Evolutionary conservation across 1,140 invertebrate species (phyloP), one percentile per base, ranked within the genome.

Genomic region (Lordiphosa clarofinis): DNA sequence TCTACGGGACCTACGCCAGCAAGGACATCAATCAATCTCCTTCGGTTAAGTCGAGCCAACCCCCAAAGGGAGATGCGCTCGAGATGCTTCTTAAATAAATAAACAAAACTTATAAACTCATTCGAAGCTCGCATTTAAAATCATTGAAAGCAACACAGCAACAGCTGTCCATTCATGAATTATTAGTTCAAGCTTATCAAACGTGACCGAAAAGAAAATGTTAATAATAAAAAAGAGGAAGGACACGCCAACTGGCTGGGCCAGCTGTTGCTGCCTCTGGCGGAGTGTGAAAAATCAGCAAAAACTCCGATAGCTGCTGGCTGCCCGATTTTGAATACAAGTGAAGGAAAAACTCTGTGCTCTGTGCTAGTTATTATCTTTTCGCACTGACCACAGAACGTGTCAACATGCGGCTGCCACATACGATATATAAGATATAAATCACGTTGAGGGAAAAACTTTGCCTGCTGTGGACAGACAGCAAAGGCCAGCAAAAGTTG

Each of bases 91-190:
- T 81, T 69, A 81, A 73, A 60, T 66, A 81, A 81, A 82, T 82
- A 81, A 76, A 82, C 72, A 72, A 75, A 63, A 79, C 67, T 82
- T 81, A 81, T 82, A 84, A 81, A 81, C 76, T 82, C 76, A 81
- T 81, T 81, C 67, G 67, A 82, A 82, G 82, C 78, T 76, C 82
- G 82, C 82, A 46, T 81, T 81, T 82, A 81, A 74, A 82, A 79
- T 76, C 78, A 81, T 82, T 63, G 42, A 46, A 37, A 24, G 40
- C 24, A 58, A 10, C 39, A 11, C 39, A 74, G 67, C 75, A 81
- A 82, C 76, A 81, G 76, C 76, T 81, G 78, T 55, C 63, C 74
- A 64, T 82, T 76, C 72, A 84, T 81, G 76, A 82, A 81, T 82
- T 81, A 81, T 81, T 82, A 76, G 72, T 59, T 76, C 44, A 44